Conservation (phyloP, 2,113 vertebrate species). For the Nasalis larvatus region DNA sequence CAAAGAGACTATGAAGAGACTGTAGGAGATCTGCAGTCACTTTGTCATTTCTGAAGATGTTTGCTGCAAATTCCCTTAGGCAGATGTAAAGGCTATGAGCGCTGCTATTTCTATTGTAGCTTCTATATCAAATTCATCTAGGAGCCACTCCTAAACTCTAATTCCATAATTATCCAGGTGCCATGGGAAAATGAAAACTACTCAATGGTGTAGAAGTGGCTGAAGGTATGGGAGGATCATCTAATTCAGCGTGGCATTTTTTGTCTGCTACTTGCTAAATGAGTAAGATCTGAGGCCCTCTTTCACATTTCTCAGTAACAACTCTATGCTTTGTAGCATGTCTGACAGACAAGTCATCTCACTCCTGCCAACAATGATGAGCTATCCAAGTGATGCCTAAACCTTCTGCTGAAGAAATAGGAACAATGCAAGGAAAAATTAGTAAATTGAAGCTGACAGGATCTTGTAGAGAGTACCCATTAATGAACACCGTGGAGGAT, state of each 20-base stretch:
- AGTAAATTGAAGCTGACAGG: conserved; percentile 62
- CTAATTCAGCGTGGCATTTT: conserved; percentile 28
- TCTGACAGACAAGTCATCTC: conserved; percentile 46
- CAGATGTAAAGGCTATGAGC: neutral
- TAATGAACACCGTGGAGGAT: conserved; percentile 67
- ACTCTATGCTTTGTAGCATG: neutral
- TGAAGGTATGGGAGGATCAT: neutral
- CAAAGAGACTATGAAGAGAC: neutral
- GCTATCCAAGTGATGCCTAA: conserved; percentile 17
- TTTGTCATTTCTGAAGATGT: conserved; percentile 21
- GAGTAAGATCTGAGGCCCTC: conserved; percentile 23
- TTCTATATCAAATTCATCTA: neutral
- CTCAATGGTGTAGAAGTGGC: neutral
- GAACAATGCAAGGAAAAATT: conserved; percentile 58
- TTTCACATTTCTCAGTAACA: neutral
- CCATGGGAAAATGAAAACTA: neutral
- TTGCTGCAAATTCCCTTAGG: neutral
- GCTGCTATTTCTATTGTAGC: conserved; percentile 32
- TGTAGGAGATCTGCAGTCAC: neutral
- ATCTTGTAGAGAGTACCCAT: conserved; percentile 66
- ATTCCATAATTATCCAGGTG: conserved; percentile 41
- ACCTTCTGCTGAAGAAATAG: conserved; percentile 42
- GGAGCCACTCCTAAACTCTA: conserved; percentile 1
- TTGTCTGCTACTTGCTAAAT: conserved; percentile 12
- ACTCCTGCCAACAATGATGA: conserved; percentile 23